Conservation (phyloP, 2,797 vertebrate species). For the Liparis tanakae region DNA sequence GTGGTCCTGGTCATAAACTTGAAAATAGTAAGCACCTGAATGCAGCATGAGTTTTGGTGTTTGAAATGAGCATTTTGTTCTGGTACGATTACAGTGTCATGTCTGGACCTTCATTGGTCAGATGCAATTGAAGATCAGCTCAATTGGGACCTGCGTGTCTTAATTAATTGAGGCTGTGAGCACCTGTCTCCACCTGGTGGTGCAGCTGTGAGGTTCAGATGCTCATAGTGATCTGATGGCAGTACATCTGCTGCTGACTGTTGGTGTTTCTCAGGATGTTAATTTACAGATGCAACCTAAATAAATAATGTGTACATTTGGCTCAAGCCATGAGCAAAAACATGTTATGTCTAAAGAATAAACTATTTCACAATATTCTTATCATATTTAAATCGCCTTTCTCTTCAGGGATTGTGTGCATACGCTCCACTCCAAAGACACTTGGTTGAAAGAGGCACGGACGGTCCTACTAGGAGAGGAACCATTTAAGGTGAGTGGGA, state of each 20-base stretch:
- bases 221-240: too few relatives aligned
- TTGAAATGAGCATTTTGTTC: neutral
- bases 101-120: neutral
- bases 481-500: constrained; percentile 89
- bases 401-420: constrained; percentile 91
- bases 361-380: neutral
- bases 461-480: constrained; percentile 92
- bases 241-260: neutral
- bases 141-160: neutral
- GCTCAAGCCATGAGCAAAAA: neutral
- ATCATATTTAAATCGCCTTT: neutral
- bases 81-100: neutral
- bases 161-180: neutral
- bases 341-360: neutral
- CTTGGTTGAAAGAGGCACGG: constrained; percentile 95
- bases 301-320: neutral
- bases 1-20: neutral
- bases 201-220: neutral
- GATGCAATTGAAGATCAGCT: neutral
- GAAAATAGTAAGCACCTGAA: neutral
- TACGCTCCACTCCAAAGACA: constrained; percentile 93
- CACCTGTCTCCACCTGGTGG: constrained; percentile 31
- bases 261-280: neutral
- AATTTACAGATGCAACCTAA: neutral
- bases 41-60: neutral